These are phyloP conservation scores for Cactoblastis cactorum DNA, from an alignment of 2,888 invertebrate species.

Conservation along the genomic window DNA sequence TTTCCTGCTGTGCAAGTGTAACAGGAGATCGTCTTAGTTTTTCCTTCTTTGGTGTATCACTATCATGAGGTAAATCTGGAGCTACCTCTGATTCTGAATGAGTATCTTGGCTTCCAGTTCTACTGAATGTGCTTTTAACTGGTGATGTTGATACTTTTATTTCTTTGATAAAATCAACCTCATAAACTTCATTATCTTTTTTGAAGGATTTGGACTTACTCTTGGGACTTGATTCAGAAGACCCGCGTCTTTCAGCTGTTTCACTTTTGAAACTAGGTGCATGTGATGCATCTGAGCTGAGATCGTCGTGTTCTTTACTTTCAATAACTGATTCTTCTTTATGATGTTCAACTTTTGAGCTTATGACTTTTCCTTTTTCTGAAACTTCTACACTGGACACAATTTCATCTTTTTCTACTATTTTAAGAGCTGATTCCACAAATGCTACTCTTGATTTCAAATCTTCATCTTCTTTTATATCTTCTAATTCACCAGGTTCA, in stretches of 20 bases:
- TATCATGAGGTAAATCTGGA: slow-evolving; percentile 71
- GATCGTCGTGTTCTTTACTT: slow-evolving; percentile 71
- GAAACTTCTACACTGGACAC: slow-evolving; percentile 64
- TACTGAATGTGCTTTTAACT: slow-evolving; percentile 70
- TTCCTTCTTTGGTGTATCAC: slow-evolving; percentile 61
- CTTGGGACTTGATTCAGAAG: slow-evolving; percentile 65
- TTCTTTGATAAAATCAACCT: slow-evolving; percentile 76
- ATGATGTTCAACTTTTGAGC: slow-evolving; percentile 66
- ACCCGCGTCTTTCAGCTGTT: slow-evolving; percentile 56
- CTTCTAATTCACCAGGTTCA: slow-evolving; percentile 67
- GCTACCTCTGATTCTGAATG: slow-evolving; percentile 77
- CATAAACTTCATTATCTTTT: slow-evolving; percentile 70
- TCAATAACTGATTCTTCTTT: slow-evolving; percentile 72
- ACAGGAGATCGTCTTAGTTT: slow-evolving; percentile 60
- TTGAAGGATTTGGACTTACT: slow-evolving; percentile 73
- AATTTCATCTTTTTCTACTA: slow-evolving; percentile 68
- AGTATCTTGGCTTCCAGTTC: slow-evolving; percentile 77
- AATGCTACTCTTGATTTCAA: slow-evolving; percentile 59
- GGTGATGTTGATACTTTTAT: slow-evolving; percentile 75
- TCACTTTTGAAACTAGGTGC: slow-evolving; percentile 69
- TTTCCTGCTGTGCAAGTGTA: slow-evolving; percentile 64
- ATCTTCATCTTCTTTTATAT: slow-evolving; percentile 67
- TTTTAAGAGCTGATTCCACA: slow-evolving; percentile 65
- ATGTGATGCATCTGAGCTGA: slow-evolving; percentile 71
- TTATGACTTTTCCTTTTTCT: slow-evolving; percentile 69